Evolutionary conservation across 2,888 invertebrate species (phyloP).

Genomic region (Kryphioiulus occultus): DNA sequence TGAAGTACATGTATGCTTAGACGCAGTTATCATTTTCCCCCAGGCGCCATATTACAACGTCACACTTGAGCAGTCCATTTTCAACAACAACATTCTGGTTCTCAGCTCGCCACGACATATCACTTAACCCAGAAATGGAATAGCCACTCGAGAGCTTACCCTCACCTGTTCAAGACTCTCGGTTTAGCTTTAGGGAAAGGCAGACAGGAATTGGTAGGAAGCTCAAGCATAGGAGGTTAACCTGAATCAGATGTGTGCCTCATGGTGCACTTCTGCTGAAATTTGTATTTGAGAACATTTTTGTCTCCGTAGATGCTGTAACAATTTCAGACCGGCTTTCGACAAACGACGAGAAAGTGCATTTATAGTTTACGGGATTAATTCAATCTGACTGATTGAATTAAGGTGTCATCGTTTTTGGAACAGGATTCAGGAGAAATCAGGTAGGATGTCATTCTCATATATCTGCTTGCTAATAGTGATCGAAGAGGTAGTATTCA

Average conservation of each 20-base stretch:
- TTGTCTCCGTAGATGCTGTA: slow-evolving; percentile 28
- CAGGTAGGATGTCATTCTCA: not conserved
- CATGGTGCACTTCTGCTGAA: not conserved
- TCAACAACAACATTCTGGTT: not conserved
- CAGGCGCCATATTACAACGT: not conserved
- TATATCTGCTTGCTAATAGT: not conserved
- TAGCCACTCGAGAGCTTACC: not conserved
- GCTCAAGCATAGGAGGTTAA: slow-evolving; percentile 22
- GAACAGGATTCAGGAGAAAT: not conserved
- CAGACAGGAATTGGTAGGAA: slow-evolving; percentile 11
- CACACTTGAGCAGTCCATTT: slow-evolving; percentile 24
- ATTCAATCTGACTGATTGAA: not conserved
- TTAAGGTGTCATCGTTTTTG: not conserved
- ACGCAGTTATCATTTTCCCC: not conserved
- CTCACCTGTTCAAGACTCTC: slow-evolving; percentile 25
- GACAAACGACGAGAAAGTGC: not conserved
- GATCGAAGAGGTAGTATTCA: too few relatives aligned
- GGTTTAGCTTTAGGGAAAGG: not conserved
- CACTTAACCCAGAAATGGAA: slow-evolving; percentile 32
- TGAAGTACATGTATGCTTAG: not conserved
- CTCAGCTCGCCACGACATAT: not conserved
- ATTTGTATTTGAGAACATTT: not conserved
- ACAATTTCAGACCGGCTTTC: not conserved
- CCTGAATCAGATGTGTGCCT: slow-evolving; percentile 4
- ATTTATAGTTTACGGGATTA: not conserved